phyloP scores from a whole-genome alignment of 2,113 vertebrate genomes.

The Stigmatopora nigra region DNA sequence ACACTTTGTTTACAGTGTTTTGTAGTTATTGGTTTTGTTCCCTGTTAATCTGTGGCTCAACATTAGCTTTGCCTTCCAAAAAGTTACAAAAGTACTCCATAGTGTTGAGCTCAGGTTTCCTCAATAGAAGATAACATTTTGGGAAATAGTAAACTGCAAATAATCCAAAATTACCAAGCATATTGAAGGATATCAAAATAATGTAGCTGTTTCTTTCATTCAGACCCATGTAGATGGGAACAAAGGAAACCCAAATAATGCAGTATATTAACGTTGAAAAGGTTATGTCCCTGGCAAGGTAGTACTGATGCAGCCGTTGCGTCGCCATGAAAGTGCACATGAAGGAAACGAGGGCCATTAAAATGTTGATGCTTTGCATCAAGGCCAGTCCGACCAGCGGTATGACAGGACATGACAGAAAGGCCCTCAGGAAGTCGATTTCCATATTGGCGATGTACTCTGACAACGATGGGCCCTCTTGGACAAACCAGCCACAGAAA shows the following conservation, averaged over 20 bases:
- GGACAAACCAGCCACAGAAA: conserved; percentile 62
- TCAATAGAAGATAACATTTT: conserved; percentile 76
- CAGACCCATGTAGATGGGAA: conserved; percentile 70
- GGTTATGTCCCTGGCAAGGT: conserved; percentile 77
- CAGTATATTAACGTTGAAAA: conserved; percentile 74
- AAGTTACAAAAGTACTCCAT: conserved; percentile 69
- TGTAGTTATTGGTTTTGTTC: conserved; percentile 13
- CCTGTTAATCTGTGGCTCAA: conserved; percentile 33
- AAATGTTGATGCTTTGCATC: conserved; percentile 63
- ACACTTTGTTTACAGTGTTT: neutral
- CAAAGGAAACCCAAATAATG: conserved; percentile 74
- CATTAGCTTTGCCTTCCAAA: conserved; percentile 47
- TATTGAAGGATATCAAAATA: conserved; percentile 58
- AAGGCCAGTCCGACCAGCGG: conserved; percentile 67
- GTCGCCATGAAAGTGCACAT: conserved; percentile 84
- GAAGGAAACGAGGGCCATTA: conserved; percentile 71
- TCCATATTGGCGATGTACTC: conserved; percentile 27
- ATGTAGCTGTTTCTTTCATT: conserved; percentile 37
- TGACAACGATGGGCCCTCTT: conserved; percentile 39
- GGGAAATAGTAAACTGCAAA: conserved; percentile 72
- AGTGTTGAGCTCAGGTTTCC: conserved; percentile 72
- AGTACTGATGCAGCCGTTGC: conserved; percentile 66
- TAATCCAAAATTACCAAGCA: conserved; percentile 70
- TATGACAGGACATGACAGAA: conserved; percentile 65
- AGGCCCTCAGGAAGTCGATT: conserved; percentile 55